Percentiles rank a stretch among this genome's conserved stretches.
These are phyloP conservation scores for Drosophila diplacantha DNA, from an alignment of 2,888 invertebrate genomes.

Conservation along the genomic window DNA sequence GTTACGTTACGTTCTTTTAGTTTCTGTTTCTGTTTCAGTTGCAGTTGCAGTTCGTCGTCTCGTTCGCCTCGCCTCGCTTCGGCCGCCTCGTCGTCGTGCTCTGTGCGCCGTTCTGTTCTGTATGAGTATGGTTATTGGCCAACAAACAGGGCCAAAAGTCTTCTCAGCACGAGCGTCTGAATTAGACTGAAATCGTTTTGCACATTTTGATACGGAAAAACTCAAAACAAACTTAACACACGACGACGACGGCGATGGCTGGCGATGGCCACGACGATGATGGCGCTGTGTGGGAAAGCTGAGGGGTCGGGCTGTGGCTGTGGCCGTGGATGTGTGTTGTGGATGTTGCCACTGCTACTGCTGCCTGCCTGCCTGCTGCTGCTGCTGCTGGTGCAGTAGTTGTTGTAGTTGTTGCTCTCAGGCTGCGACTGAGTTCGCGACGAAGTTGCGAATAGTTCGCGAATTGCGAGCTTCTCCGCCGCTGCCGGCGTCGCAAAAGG, in stretches of 20 bases:
- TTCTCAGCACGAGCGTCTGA: slow-evolving; percentile 78
- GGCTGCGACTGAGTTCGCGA: slow-evolving; percentile 57
- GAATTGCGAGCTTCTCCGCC: slow-evolving; percentile 25
- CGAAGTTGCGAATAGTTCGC: slow-evolving; percentile 44
- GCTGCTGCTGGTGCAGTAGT: slow-evolving; percentile 5
- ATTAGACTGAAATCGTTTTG: slow-evolving; percentile 78
- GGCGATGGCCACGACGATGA: slow-evolving; percentile 52
- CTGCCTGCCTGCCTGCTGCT: slow-evolving; percentile 6
- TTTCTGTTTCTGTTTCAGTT: slow-evolving; percentile 6
- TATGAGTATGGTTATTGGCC: slow-evolving; percentile 48
- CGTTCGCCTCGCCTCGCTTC: slow-evolving; percentile 15
- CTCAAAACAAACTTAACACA: slow-evolving; percentile 74
- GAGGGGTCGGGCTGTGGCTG: slow-evolving; percentile 42
- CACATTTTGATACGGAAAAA: slow-evolving; percentile 78
- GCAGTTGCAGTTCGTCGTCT: slow-evolving; percentile 20
- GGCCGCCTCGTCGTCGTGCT: slow-evolving; percentile 14
- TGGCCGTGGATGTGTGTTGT: slow-evolving; percentile 5
- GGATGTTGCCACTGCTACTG: slow-evolving; percentile 31
- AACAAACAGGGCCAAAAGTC: slow-evolving; percentile 74
- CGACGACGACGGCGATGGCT: slow-evolving; percentile 27
- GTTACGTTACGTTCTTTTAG: slow-evolving; percentile 8
- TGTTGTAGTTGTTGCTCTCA: slow-evolving; percentile 29
- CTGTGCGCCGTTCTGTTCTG: slow-evolving; percentile 25
- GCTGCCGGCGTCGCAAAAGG: slow-evolving; percentile 35
- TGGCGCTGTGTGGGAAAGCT: slow-evolving; percentile 54